A percentile compares a stretch with the other conserved stretches of the same genome.
Evolutionary conservation across 2,113 vertebrate genomes (phyloP).

Genomic region (Dasyprocta punctata): DNA sequence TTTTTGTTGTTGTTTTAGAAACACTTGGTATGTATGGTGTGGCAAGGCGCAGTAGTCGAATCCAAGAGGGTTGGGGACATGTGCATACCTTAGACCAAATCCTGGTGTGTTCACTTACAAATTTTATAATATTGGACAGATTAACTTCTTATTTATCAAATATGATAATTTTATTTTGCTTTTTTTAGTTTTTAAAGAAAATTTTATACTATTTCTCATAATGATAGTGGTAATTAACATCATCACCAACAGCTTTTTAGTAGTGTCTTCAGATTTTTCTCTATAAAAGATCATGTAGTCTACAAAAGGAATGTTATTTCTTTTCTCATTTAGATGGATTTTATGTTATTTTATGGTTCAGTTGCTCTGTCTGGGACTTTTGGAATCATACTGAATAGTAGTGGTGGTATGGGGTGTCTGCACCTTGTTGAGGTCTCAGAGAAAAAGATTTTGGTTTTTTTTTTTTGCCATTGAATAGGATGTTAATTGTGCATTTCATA

Average conservation of each 20-base stretch:
- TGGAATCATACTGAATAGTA: not conserved
- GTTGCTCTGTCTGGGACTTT: not conserved
- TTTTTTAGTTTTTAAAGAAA: not conserved
- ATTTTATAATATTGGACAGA: not conserved
- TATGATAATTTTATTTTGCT: not conserved
- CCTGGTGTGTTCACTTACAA: not conserved
- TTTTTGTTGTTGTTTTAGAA: constrained; percentile 23
- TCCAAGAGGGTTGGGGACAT: not conserved
- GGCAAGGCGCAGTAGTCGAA: not conserved
- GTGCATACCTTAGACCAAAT: not conserved
- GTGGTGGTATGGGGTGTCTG: too few species aligned
- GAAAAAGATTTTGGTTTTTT: not conserved
- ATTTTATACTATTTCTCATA: not conserved
- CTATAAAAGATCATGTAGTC: not conserved
- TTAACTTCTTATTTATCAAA: not conserved
- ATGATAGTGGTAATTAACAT: too few species aligned
- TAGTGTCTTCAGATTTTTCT: not conserved
- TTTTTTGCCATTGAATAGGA: not conserved
- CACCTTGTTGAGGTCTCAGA: not conserved
- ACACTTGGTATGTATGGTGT: not conserved
- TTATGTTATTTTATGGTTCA: not conserved
- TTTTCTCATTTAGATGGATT: not conserved
- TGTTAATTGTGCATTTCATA: not conserved
- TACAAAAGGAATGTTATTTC: not conserved
- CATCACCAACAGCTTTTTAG: not conserved